Base-by-base conservation (phyloP, 2,888 invertebrate species). In the Habroteleia sp. region DNA sequence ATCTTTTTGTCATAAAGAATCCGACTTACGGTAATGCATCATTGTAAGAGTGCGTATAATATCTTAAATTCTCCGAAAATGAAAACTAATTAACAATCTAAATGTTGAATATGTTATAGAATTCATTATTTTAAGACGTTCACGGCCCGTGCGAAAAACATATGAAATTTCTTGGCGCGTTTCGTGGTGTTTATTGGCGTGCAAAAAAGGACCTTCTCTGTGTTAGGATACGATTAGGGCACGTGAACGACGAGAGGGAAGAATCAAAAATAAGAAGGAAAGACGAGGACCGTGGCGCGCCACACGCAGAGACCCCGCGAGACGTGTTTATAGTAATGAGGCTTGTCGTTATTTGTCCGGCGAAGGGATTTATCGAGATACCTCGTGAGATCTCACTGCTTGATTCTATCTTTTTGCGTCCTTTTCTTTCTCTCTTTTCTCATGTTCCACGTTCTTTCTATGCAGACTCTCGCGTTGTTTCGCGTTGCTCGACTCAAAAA, bases 281-380 rank as follows among this genome's bases (percentile, higher is more conserved):
- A 46, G 62, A 60, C 50, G 63, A 74, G 66, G 68, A 77, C 73
- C 75, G 76, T 58, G 16, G 33, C 71, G 76, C 52, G 68, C 76
- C 76, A 76, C 76, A 76, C 72, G 76, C 72, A 72, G 72, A 76
- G 76, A 68, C 66, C 50, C 41, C 75, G 66, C 68, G 62, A 75
- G 81, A 81, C 81, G 82, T 79, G 83, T 85, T 87, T 87, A 87
- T 87, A 87, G 87, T 87, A 87, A 87, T 87, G 87, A 87, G 86
- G 84, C 87, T 86, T 87, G 87, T 87, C 87, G 87, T 87, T 87
- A 87, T 87, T 87, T 87, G 87, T 87, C 86, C 86, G 83, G 80
- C 79, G 80, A 81, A 75, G 75, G 81, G 83, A 83, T 83, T 83
- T 83, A 83, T 83, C 81, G 83, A 79, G 81, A 82, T 82, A 81